phyloP scores from a whole-genome alignment of 1,140 invertebrate genomes.

The Dryas iulia region DNA sequence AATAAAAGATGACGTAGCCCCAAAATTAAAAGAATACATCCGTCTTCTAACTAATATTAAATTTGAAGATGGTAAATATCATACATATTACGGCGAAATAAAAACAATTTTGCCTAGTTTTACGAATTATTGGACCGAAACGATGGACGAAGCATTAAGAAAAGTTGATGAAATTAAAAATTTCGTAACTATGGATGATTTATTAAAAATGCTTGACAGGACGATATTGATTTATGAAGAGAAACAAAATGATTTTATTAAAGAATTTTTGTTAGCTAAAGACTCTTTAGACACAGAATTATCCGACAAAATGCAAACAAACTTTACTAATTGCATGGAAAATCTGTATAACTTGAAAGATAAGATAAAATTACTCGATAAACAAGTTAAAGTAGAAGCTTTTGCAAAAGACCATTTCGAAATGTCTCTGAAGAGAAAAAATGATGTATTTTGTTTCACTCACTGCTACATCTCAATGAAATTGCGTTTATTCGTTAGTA shows the following conservation, averaged over 20 bases:
- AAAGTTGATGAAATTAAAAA: conserved; percentile 44
- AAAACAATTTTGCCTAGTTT: conserved; percentile 53
- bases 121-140: conserved; percentile 40
- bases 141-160: conserved; percentile 45
- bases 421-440: conserved; percentile 40
- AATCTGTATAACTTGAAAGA: conserved; percentile 32
- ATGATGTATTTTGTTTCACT: conserved; percentile 44
- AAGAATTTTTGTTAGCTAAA: conserved; percentile 43
- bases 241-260: conserved; percentile 45
- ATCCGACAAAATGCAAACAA: conserved; percentile 40
- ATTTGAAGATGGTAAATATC: conserved; percentile 42
- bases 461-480: conserved; percentile 43
- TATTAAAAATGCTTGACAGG: conserved; percentile 38
- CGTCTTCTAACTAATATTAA: conserved; percentile 35
- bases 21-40: conserved; percentile 44
- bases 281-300: conserved; percentile 35
- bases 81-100: conserved; percentile 52
- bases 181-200: conserved; percentile 31
- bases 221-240: conserved; percentile 42
- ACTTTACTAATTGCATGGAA: conserved; percentile 31
- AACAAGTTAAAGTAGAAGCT: conserved; percentile 43
- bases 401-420: conserved; percentile 49
- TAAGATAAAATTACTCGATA: conserved; percentile 41
- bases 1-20: conserved; percentile 37
- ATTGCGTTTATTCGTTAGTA: conserved; percentile 50